Percentiles rank a stretch among this genome's conserved stretches.
Evolutionary conservation across 2,888 invertebrate species (phyloP).

Genomic region (Euproctis similis): DNA sequence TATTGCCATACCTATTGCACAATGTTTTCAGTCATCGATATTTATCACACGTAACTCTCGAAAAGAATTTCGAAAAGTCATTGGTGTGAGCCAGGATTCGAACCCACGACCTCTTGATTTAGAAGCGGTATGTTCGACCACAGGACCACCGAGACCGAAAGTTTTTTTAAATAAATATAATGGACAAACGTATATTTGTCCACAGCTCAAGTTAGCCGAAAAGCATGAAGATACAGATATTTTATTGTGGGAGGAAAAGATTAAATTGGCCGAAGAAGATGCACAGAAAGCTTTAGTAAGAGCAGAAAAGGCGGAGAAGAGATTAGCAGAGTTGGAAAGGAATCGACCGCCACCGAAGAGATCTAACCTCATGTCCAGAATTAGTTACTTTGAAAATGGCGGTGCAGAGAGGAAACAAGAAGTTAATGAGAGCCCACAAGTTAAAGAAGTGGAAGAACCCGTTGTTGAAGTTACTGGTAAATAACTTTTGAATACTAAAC

Average conservation of each 20-base stretch:
- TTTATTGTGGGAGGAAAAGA: slow-evolving; percentile 81
- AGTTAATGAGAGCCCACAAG: slow-evolving; percentile 14
- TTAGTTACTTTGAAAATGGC: slow-evolving; percentile 60
- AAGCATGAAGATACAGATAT: slow-evolving; percentile 80
- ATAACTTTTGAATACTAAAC: too few species aligned
- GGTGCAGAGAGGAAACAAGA: slow-evolving; percentile 30
- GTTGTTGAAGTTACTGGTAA: slow-evolving; percentile 23
- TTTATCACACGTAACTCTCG: too few species aligned
- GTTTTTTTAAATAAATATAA: too few species aligned
- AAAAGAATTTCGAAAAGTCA: too few species aligned
- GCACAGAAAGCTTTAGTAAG: slow-evolving; percentile 76
- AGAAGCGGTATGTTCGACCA: too few species aligned
- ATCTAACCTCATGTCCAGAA: slow-evolving; percentile 52
- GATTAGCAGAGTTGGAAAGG: slow-evolving; percentile 26
- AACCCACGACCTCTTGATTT: too few species aligned
- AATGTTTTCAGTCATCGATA: too few species aligned
- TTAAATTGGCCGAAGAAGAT: slow-evolving; percentile 81
- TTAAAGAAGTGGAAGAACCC: slow-evolving; percentile 22
- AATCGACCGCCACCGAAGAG: slow-evolving; percentile 16
- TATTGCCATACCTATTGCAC: too few species aligned
- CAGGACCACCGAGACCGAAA: too few species aligned
- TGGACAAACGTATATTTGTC: slow-evolving; percentile 1
- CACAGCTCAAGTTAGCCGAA: slow-evolving; percentile 76
- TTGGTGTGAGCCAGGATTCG: too few species aligned
- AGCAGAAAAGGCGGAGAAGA: slow-evolving; percentile 70